Base-by-base conservation (phyloP, 2,797 vertebrate genomes). In the Sebastes nivosus region DNA sequence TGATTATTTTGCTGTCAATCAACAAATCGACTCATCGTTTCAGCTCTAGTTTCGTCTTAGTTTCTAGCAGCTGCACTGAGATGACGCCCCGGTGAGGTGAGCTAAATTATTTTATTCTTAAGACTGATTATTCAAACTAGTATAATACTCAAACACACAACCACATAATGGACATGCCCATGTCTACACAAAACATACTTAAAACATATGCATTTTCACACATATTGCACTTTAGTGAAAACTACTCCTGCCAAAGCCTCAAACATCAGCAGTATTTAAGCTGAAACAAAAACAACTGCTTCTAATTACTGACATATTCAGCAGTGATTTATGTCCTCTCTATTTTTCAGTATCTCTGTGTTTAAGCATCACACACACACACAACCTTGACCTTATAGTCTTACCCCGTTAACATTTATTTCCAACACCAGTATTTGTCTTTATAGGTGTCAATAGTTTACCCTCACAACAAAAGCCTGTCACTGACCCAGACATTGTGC, bases 381-480 rank as follows among this genome's bases (percentile, higher is more conserved):
- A 30, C 30, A 30, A 69, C 70, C 67, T 67, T 84, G 77, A 74
- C 77, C 77, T 64, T 36, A 63, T 38, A 8, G 57, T 76, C 57
- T 38, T 38, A 27, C 32, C 8, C 25, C 20, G 22, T 16, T 81
- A 54, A 64, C 59, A 29, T 77, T 34, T 64, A 50, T 64, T 67
- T 42, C 65, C 59, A 72, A 18, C 13, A 64, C 67, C 54, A 68
- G 70, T 54, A 79, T 89, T 83, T 77, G 63, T 46, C 58, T 81
- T 84, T 32, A 64, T 3, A 46, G 70, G 36, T 82, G 72, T 59
- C 66, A 67, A n/a, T 8, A 4, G 66, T 83, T 82, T 77, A 77
- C 46, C 65, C 25, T 87, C 55, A 81, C 36, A 73, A 88, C 70
- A 77, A 83, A 80, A 67, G n/a, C 11, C 10, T 55, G 75, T 36